Conservation (phyloP, 2,888 invertebrate species). For the Mythimna ferrago region DNA sequence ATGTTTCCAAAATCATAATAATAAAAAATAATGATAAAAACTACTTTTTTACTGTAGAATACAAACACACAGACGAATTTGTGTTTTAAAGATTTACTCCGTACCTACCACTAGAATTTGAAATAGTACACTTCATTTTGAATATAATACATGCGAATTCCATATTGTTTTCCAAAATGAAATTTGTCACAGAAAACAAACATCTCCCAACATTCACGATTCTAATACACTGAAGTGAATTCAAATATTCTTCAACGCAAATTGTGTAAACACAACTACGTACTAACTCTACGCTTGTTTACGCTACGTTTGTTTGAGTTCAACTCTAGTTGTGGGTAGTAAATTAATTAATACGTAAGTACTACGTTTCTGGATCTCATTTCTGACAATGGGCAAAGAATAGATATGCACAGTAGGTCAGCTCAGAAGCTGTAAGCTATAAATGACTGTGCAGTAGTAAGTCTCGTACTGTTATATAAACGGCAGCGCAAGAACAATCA, state of each 20-base stretch:
- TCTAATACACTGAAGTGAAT: slow-evolving; percentile 49
- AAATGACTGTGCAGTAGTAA: too few relatives aligned
- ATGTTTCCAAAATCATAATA: too few relatives aligned
- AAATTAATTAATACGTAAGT: slow-evolving; percentile 73
- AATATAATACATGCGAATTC: background rate
- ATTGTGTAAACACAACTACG: slow-evolving; percentile 47
- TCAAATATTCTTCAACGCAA: slow-evolving; percentile 61
- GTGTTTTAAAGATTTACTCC: too few relatives aligned
- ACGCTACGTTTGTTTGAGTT: slow-evolving; percentile 60
- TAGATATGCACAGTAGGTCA: background rate
- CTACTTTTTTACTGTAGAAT: too few relatives aligned
- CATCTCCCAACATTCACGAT: background rate
- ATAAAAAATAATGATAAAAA: too few relatives aligned
- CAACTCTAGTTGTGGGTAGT: slow-evolving; percentile 66
- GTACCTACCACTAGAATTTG: too few relatives aligned
- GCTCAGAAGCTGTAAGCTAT: background rate
- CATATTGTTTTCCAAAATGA: background rate
- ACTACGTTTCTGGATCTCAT: slow-evolving; percentile 63
- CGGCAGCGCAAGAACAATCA: too few relatives aligned
- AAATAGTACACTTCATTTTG: background rate
- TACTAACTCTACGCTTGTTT: slow-evolving; percentile 50
- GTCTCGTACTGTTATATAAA: too few relatives aligned
- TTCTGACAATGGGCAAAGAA: slow-evolving; percentile 42
- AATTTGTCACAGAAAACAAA: slow-evolving; percentile 9
- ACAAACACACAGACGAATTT: too few relatives aligned